Percentiles rank a stretch among this genome's conserved stretches.
These are phyloP conservation scores for Strix uralensis DNA, from an alignment of 2,113 vertebrate genomes.

Conservation along the genomic window DNA sequence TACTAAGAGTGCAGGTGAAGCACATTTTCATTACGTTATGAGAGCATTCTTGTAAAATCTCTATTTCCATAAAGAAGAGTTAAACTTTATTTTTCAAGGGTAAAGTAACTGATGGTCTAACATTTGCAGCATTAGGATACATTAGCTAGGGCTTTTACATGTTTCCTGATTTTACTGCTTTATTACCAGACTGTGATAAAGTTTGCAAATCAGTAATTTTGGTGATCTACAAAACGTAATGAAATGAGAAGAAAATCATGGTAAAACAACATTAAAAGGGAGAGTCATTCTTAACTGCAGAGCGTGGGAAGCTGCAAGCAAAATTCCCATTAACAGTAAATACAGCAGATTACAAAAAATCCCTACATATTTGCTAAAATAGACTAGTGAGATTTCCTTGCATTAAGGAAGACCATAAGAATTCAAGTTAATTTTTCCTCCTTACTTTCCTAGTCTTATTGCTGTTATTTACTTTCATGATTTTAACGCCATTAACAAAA, in stretches of 20 bases:
- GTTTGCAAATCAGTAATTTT: neutral
- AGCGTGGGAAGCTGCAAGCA: neutral
- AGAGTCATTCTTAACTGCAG: neutral
- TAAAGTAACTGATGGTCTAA: neutral
- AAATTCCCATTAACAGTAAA: conserved; percentile 24
- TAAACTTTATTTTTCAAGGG: neutral
- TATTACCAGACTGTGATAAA: neutral
- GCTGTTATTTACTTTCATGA: neutral
- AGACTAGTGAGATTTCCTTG: neutral
- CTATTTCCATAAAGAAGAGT: neutral
- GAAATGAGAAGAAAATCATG: conserved; percentile 24
- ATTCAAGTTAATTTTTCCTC: neutral
- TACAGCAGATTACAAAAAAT: neutral
- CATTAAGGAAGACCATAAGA: neutral
- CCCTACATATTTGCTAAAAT: neutral
- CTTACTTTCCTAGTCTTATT: neutral
- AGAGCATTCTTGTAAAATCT: neutral
- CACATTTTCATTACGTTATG: neutral
- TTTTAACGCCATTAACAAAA: neutral
- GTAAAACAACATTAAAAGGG: conserved; percentile 10
- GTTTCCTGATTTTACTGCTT: conserved; percentile 15
- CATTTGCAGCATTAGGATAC: neutral
- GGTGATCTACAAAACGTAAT: neutral
- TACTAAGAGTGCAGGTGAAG: neutral
- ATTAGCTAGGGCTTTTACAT: neutral